Percentiles rank a stretch among this genome's conserved stretches.
Conservation (phyloP, 2,797 vertebrate genomes). For the Macrochelys suwanniensis region DNA sequence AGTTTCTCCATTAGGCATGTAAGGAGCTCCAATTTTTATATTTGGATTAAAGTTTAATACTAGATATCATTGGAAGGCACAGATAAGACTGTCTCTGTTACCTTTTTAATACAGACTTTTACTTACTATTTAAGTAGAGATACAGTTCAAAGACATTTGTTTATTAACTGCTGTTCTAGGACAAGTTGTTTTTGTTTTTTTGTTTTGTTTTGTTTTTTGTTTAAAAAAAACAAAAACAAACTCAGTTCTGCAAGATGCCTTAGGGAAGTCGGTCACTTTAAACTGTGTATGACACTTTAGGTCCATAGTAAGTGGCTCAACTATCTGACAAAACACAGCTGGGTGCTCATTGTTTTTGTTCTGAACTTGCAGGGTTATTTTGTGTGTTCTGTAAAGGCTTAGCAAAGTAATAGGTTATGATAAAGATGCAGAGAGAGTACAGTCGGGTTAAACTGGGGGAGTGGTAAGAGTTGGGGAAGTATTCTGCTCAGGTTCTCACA, state of each 20-base stretch:
- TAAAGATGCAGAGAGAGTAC: not conserved
- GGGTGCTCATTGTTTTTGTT: not conserved
- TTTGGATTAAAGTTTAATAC: not conserved
- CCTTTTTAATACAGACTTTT: not conserved
- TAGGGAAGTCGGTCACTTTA: not conserved
- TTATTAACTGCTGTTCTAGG: not conserved
- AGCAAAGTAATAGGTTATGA: not conserved
- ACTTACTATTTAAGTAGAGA: not conserved
- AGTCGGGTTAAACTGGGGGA: not conserved
- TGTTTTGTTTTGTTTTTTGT: too few species aligned
- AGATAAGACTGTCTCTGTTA: too few species aligned
- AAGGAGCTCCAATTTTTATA: not conserved
- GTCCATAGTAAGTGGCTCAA: conserved; percentile 16
- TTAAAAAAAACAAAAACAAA: not conserved
- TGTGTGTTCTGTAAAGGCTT: not conserved
- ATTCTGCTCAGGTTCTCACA: not conserved
- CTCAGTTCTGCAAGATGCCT: not conserved
- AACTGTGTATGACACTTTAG: not conserved
- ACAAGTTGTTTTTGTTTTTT: not conserved
- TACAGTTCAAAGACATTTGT: not conserved
- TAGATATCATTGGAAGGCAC: not conserved
- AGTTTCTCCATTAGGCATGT: not conserved
- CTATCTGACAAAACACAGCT: too few species aligned
- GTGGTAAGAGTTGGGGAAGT: not conserved
- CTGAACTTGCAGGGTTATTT: not conserved